Evolutionary conservation across 2,888 invertebrate species (phyloP).

Genomic region (Agonopterix alstromeriana): DNA sequence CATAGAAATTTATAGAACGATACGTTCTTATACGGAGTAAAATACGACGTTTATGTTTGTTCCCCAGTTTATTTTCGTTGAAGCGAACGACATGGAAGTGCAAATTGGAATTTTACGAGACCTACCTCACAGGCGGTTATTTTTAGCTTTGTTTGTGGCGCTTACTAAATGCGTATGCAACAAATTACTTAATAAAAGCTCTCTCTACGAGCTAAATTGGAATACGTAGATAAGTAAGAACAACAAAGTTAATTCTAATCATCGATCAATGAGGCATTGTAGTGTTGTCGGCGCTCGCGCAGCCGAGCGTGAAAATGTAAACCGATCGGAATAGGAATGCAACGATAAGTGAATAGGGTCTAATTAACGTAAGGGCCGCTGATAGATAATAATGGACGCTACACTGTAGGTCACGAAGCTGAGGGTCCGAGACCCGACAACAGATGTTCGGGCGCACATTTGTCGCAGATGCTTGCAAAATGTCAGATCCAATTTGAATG

Average conservation of each 20-base stretch:
- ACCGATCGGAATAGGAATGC: constrained; percentile 55
- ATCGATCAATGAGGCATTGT: constrained; percentile 44
- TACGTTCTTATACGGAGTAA: constrained; percentile 31
- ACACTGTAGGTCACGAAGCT: constrained; percentile 44
- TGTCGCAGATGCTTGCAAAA: constrained; percentile 54
- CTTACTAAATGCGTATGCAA: too few species aligned
- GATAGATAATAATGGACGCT: constrained; percentile 46
- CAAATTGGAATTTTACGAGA: constrained; percentile 19
- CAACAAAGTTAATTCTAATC: constrained; percentile 26
- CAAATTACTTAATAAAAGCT: too few species aligned
- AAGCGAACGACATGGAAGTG: constrained; percentile 14
- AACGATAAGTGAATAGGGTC: constrained; percentile 63
- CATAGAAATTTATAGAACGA: constrained; percentile 33
- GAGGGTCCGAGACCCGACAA: constrained; percentile 36
- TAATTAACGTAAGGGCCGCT: constrained; percentile 61
- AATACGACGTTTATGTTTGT: constrained; percentile 21
- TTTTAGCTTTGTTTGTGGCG: background rate
- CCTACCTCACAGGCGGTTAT: constrained; percentile 9
- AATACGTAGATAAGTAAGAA: background rate
- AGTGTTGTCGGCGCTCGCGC: constrained; percentile 39
- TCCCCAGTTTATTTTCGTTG: constrained; percentile 14
- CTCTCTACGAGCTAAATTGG: background rate
- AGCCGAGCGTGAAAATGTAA: constrained; percentile 50
- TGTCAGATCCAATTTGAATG: constrained; percentile 8
- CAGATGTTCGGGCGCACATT: constrained; percentile 60